Evolutionary conservation across 2,113 vertebrate genomes (phyloP).

Genomic region (Phalacrocorax carbo): DNA sequence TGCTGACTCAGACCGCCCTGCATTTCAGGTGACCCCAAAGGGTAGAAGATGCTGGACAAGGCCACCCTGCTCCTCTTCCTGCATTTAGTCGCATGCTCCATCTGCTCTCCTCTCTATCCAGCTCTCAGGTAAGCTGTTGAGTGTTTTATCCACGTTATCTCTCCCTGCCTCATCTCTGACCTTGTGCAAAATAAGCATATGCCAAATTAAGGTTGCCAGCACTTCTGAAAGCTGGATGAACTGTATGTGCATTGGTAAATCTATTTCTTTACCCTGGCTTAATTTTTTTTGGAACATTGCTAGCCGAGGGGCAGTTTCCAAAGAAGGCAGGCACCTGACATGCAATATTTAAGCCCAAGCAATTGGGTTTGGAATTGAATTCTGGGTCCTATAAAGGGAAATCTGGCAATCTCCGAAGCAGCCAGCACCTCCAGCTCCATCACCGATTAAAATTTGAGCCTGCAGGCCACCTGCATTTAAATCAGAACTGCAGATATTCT

Average conservation of each 20-base stretch:
- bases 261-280: not conserved
- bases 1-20: not conserved
- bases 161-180: not conserved
- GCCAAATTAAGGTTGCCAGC: not conserved
- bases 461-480: not conserved
- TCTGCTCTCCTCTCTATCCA: slow-evolving; percentile 79
- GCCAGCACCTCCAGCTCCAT: not conserved
- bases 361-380: not conserved
- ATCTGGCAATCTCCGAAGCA: not conserved
- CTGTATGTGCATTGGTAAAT: not conserved
- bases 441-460: not conserved
- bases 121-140: slow-evolving; percentile 81
- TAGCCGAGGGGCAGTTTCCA: not conserved
- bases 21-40: slow-evolving; percentile 34
- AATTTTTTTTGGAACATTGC: not conserved
- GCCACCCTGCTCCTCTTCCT: slow-evolving; percentile 80
- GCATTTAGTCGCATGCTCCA: slow-evolving; percentile 77
- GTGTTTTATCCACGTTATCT: not conserved
- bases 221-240: not conserved
- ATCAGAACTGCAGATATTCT: not conserved
- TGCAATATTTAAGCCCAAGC: not conserved
- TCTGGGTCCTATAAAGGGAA: not conserved
- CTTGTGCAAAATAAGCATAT: not conserved
- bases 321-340: not conserved
- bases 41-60: slow-evolving; percentile 80